A percentile compares a stretch with the other conserved stretches of the same genome.
phyloP scores from a whole-genome alignment of 2,888 invertebrate species.

The Hipparchia sbordonii region DNA sequence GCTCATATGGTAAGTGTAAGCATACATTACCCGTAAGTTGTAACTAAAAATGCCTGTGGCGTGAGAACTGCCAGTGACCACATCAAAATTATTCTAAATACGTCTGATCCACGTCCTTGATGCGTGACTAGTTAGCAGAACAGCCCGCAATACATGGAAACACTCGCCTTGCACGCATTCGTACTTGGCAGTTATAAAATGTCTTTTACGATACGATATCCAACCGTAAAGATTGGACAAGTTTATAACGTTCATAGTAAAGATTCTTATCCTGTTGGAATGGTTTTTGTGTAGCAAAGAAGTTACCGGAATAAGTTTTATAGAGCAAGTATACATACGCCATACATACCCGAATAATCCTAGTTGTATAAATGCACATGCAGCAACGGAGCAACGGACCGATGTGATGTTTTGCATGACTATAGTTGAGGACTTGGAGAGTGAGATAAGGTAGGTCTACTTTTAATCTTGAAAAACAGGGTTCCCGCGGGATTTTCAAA shows the following conservation, averaged over 20 bases:
- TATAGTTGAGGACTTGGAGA: too few relatives aligned
- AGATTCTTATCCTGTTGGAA: slow-evolving; percentile 9
- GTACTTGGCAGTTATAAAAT: slow-evolving; percentile 46
- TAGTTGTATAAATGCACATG: not conserved
- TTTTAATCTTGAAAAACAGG: too few relatives aligned
- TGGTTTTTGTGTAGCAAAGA: not conserved
- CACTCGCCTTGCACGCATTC: slow-evolving; percentile 63
- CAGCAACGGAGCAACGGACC: too few relatives aligned
- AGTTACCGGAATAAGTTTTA: not conserved
- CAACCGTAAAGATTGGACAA: slow-evolving; percentile 36
- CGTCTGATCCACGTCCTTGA: slow-evolving; percentile 77
- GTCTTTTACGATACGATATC: slow-evolving; percentile 35
- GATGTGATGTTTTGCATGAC: too few relatives aligned
- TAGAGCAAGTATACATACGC: not conserved
- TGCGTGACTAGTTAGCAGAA: slow-evolving; percentile 72
- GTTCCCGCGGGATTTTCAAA: too few relatives aligned
- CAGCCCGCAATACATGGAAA: slow-evolving; percentile 59
- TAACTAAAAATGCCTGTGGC: slow-evolving; percentile 66
- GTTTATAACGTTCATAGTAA: slow-evolving; percentile 9
- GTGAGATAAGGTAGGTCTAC: too few relatives aligned
- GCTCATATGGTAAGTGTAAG: slow-evolving; percentile 25
- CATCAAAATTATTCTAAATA: slow-evolving; percentile 75
- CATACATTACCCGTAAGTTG: slow-evolving; percentile 44
- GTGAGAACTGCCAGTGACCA: slow-evolving; percentile 72
- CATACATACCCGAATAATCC: too few relatives aligned